Percentiles rank a stretch among this genome's conserved stretches.
phyloP scores from a whole-genome alignment of 2,113 vertebrate genomes.

The Cebidichthys violaceus region DNA sequence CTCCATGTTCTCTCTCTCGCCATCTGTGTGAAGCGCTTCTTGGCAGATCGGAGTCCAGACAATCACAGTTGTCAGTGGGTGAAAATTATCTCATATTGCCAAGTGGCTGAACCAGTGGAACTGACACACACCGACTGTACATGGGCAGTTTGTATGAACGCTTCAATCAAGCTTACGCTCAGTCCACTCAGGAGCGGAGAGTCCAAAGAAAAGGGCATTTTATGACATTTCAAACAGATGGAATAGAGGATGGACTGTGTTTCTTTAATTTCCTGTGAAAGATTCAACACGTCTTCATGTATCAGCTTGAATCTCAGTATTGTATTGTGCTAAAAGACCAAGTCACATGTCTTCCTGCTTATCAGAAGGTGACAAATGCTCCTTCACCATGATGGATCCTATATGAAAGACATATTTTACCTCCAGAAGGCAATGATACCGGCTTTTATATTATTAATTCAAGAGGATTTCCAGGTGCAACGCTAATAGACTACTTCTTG shows the following conservation, averaged over 20 bases:
- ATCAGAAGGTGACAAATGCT: background rate
- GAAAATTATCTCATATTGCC: slow-evolving; percentile 73
- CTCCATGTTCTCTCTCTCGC: slow-evolving; percentile 63
- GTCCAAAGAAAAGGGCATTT: slow-evolving; percentile 20
- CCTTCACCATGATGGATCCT: background rate
- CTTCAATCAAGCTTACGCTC: slow-evolving; percentile 25
- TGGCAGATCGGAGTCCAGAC: slow-evolving; percentile 78
- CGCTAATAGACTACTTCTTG: background rate
- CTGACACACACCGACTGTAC: slow-evolving; percentile 40
- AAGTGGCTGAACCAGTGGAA: slow-evolving; percentile 62
- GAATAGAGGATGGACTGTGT: background rate
- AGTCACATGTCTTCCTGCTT: background rate
- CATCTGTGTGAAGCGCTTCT: slow-evolving; percentile 78
- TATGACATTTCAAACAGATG: slow-evolving; percentile 9
- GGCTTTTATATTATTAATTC: background rate
- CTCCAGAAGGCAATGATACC: background rate
- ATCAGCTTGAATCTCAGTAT: background rate
- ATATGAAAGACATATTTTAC: background rate
- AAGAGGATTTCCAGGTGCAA: background rate
- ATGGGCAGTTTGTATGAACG: slow-evolving; percentile 19
- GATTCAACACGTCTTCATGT: background rate
- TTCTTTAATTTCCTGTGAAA: background rate
- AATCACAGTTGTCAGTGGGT: slow-evolving; percentile 81
- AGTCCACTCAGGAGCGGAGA: slow-evolving; percentile 6
- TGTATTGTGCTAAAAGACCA: background rate